A percentile compares a stretch with the other conserved stretches of the same genome.
Evolutionary conservation across 2,113 vertebrate species (phyloP).

Genomic region (Cynocephalus volans): DNA sequence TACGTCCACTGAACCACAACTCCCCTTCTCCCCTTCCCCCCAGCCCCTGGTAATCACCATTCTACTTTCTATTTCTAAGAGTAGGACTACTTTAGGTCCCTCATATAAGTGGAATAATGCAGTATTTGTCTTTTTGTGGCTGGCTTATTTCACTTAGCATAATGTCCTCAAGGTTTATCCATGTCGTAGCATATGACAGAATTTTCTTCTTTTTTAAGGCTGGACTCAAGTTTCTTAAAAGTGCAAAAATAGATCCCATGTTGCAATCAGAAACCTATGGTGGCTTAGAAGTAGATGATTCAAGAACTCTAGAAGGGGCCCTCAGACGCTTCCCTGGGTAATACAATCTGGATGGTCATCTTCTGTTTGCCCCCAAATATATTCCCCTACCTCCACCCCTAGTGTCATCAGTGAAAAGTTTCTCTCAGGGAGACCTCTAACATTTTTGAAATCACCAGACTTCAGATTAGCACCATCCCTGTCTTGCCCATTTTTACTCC

Average conservation of each 20-base stretch:
- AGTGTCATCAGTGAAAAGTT: not conserved
- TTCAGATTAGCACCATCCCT: not conserved
- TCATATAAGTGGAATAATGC: not conserved
- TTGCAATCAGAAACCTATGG: not conserved
- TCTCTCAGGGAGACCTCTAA: not conserved
- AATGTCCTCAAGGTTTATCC: not conserved
- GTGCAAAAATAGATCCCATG: not conserved
- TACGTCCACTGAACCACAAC: not conserved
- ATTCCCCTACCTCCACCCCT: not conserved
- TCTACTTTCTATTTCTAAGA: not conserved
- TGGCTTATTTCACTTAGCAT: not conserved
- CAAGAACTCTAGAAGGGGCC: not conserved
- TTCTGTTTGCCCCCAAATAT: not conserved
- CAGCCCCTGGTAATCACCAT: not conserved
- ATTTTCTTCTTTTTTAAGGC: not conserved
- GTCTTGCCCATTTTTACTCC: not conserved
- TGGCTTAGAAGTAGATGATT: not conserved
- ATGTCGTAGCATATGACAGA: not conserved
- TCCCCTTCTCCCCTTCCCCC: rapidly evolving
- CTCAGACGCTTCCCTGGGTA: not conserved
- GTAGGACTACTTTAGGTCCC: not conserved
- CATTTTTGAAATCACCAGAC: not conserved
- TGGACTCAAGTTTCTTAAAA: not conserved
- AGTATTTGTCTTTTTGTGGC: not conserved
- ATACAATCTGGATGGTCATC: rapidly evolving